Base-by-base conservation (phyloP, 2,797 vertebrate species). In the Lophius americanus region DNA sequence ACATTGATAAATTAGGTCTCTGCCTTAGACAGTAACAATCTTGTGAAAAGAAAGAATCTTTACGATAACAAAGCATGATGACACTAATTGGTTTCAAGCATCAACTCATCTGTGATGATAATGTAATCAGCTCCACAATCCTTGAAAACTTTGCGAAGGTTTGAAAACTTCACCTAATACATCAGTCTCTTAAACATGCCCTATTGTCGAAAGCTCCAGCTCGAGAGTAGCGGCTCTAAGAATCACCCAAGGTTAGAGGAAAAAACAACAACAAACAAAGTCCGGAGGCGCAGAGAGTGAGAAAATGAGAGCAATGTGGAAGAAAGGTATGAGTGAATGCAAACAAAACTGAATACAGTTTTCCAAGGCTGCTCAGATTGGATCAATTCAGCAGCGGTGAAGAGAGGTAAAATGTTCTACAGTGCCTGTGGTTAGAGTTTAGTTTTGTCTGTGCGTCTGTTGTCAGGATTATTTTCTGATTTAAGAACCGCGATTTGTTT, bases 311-410 rank as follows among this genome's bases (percentile, higher is more conserved):
- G 56, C 51, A 62, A 38, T 8, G 57, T 64, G 41, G 52, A 81
- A 54, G 60, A 86, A 74, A 76, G 73, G 78, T 50, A n/a, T 46
- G 62, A 62, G 66, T 64, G 50, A 78, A 76, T 75, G 73, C 38
- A 0, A 72, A 79, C 76, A 73, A 69, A 82, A 70, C 68, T 67
- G 79, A 85, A 84, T 79, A 65, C 61, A 68, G 69, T 77, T 70
- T 64, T 66, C 79, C 86, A 90, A 88, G 88, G 88, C 82, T 86
- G 85, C 76, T 81, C 67, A 75, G 75, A 78, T 79, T 63, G 72
- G 80, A 86, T 85, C 78, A 75, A 87, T 87, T 84, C 79, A 82
- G 70, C 70, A 0, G 58, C 1, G 58, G 62, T 74, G 68, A 68
- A 65, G 63, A 76, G 68, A 74, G 57, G 76, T 80, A 85, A 86